A percentile compares a stretch with the other conserved stretches of the same genome.
Conservation (phyloP, 2,888 invertebrate genomes). For the Margaritifera margaritifera region DNA sequence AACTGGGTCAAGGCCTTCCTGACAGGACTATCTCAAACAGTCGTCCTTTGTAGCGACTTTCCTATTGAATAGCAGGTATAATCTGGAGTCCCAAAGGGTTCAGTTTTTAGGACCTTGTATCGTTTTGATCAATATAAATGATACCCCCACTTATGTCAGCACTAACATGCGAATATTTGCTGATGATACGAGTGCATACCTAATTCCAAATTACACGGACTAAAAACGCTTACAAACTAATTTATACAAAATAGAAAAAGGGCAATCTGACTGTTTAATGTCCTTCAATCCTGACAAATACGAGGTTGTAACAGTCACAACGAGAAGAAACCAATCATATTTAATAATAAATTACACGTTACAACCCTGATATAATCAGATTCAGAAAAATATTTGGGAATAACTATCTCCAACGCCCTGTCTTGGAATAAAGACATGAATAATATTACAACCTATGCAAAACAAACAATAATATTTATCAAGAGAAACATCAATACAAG, state of each 20-base stretch:
- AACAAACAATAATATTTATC: no score
- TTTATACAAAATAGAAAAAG: slow-evolving; percentile 5
- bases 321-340: slow-evolving; percentile 1
- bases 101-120: neutral
- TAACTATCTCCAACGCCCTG: slow-evolving; percentile 1
- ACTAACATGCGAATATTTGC: neutral
- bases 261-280: slow-evolving; percentile 8
- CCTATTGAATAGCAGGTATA: neutral
- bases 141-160: no score
- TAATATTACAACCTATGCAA: no score
- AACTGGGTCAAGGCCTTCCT: neutral
- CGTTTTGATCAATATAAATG: neutral
- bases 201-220: neutral
- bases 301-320: slow-evolving; percentile 8
- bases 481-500: no score
- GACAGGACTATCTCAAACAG: neutral
- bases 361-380: neutral
- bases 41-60: neutral
- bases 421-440: neutral
- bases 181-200: slow-evolving; percentile 1
- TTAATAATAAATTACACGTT: slow-evolving; percentile 5
- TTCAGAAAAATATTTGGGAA: neutral
- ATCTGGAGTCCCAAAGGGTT: slow-evolving; percentile 1
- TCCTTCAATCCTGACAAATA: slow-evolving; percentile 10
- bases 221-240: neutral